Conservation (phyloP, 2,888 invertebrate genomes). For the Drosophila putrida region DNA sequence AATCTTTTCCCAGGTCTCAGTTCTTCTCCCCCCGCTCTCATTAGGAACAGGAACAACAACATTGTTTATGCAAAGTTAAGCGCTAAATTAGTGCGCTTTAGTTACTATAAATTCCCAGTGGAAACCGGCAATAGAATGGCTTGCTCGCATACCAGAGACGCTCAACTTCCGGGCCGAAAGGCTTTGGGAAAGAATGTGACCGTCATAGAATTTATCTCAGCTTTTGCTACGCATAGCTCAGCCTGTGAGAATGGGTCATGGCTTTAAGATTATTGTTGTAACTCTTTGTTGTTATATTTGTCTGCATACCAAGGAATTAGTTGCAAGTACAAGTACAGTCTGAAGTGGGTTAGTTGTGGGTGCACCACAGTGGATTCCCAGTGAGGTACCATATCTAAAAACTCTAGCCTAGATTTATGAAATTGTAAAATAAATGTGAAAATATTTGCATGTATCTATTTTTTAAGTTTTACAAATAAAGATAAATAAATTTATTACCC, state of each 20-base stretch:
- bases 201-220: slow-evolving; percentile 58
- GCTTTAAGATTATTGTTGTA: slow-evolving; percentile 33
- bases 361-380: slow-evolving; percentile 31
- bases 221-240: slow-evolving; percentile 61
- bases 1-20: slow-evolving; percentile 6
- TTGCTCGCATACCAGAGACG: slow-evolving; percentile 67
- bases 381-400: slow-evolving; percentile 10
- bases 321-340: slow-evolving; percentile 12
- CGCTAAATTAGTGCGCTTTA: slow-evolving; percentile 58
- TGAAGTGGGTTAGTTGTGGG: slow-evolving; percentile 70
- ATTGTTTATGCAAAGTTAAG: slow-evolving; percentile 51
- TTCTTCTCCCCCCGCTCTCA: background rate
- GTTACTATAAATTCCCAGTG: slow-evolving; percentile 53
- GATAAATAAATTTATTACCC: background rate
- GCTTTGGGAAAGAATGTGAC: slow-evolving; percentile 73
- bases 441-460: background rate
- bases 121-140: slow-evolving; percentile 19
- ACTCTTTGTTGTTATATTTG: slow-evolving; percentile 18
- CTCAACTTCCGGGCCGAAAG: slow-evolving; percentile 61
- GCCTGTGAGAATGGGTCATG: slow-evolving; percentile 74
- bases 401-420: background rate
- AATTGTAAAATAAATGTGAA: background rate
- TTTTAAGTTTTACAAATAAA: background rate
- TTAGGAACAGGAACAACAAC: slow-evolving; percentile 26
- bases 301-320: slow-evolving; percentile 46